These are phyloP conservation scores for Misgurnus anguillicaudatus DNA, from an alignment of 2,113 vertebrate genomes.

Conservation along the genomic window DNA sequence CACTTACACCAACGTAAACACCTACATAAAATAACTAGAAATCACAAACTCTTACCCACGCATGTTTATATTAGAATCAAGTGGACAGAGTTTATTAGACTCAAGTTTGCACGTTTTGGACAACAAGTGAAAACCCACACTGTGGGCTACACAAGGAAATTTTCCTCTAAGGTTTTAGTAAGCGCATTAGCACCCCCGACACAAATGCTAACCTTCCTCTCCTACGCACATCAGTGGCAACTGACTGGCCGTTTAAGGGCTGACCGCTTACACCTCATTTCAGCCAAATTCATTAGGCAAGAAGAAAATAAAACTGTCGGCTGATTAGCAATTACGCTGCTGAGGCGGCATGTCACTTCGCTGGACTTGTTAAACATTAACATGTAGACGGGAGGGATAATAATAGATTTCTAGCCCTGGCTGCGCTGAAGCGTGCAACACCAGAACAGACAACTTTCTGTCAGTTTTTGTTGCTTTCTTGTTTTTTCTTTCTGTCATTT, in stretches of 20 bases:
- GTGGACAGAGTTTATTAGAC: not conserved
- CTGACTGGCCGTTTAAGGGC: slow-evolving; percentile 65
- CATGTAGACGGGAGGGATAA: slow-evolving; percentile 66
- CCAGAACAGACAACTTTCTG: slow-evolving; percentile 11
- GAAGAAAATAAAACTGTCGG: slow-evolving; percentile 71
- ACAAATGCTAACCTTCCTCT: slow-evolving; percentile 52
- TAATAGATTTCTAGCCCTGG: slow-evolving; percentile 72
- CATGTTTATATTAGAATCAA: no score
- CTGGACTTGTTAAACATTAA: slow-evolving; percentile 75
- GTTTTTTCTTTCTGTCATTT: slow-evolving; percentile 40
- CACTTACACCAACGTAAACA: no score
- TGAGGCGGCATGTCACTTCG: slow-evolving; percentile 74
- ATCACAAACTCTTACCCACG: no score
- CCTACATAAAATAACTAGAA: no score
- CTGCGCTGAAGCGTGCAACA: slow-evolving; percentile 22
- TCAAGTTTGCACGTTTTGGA: slow-evolving; percentile 6
- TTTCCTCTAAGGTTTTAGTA: not conserved
- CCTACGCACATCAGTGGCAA: slow-evolving; percentile 67
- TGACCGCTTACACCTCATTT: slow-evolving; percentile 72
- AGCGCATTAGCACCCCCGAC: slow-evolving; percentile 10
- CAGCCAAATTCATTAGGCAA: slow-evolving; percentile 73
- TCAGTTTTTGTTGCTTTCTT: not conserved
- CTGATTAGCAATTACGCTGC: slow-evolving; percentile 78
- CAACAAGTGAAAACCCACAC: not conserved
- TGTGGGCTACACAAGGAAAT: not conserved